Evolutionary conservation across 2,113 vertebrate species (phyloP).

Genomic region (Brachyhypopomus gauderio): DNA sequence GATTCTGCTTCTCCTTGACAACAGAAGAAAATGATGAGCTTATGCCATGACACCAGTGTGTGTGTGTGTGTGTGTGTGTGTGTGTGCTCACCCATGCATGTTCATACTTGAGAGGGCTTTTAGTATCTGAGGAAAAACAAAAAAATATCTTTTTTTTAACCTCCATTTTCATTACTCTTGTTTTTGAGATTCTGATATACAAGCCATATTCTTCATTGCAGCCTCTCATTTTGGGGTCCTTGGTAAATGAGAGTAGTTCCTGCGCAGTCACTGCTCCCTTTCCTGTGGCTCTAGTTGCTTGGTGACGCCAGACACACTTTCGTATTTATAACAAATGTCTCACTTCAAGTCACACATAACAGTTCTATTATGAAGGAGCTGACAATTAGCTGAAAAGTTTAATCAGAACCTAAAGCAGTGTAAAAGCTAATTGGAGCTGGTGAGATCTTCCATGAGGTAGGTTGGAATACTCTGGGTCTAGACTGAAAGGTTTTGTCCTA

Average conservation of each 20-base stretch:
- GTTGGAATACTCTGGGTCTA: too few species aligned
- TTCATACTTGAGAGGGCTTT: background rate
- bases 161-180: background rate
- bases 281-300: constrained; percentile 5
- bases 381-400: too few species aligned
- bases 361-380: too few species aligned
- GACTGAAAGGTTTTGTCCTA: too few species aligned
- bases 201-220: background rate
- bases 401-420: too few species aligned
- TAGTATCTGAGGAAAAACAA: background rate
- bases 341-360: too few species aligned
- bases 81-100: background rate
- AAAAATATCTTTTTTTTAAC: background rate
- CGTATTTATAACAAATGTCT: background rate
- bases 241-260: background rate
- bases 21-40: too few species aligned
- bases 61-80: constrained; percentile 17
- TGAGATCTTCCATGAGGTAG: too few species aligned
- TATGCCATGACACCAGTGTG: background rate
- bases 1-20: too few species aligned
- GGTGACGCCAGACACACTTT: background rate
- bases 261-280: background rate
- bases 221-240: background rate
- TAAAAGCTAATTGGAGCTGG: too few species aligned
- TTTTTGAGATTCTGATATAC: background rate